Conservation (phyloP, 2,113 vertebrate species). For the Epinephelus cyanopodus region DNA sequence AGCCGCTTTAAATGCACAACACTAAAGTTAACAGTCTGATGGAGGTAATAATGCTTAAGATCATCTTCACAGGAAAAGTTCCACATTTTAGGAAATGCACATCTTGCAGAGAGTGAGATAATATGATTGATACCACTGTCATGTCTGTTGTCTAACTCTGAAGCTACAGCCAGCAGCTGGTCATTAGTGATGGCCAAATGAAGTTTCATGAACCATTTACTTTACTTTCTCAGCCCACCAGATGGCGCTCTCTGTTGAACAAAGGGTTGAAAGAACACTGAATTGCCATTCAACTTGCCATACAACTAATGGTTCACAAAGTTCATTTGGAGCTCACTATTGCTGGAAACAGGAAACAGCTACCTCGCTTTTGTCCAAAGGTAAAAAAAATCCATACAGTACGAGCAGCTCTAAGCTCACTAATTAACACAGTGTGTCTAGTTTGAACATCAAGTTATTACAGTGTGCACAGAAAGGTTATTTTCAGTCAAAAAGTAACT, state of each 20-base stretch:
- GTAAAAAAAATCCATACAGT: not conserved
- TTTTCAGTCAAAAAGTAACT: no score
- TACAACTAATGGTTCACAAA: no score
- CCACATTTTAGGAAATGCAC: conserved; percentile 15
- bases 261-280: no score
- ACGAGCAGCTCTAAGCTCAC: not conserved
- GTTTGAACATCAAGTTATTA: not conserved
- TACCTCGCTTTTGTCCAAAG: not conserved
- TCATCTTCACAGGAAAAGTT: conserved; percentile 18
- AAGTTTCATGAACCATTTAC: no score
- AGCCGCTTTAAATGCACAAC: conserved; percentile 41
- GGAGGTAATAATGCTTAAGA: conserved; percentile 17
- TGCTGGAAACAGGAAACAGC: not conserved
- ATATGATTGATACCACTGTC: not conserved
- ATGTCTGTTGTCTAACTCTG: not conserved
- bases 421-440: not conserved
- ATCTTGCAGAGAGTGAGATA: not conserved
- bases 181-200: not conserved
- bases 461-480: no score
- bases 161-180: not conserved
- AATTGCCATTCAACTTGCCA: no score
- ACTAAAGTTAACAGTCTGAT: conserved; percentile 13
- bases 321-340: no score
- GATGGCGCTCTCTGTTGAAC: no score
- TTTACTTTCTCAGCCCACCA: no score